phyloP scores from a whole-genome alignment of 2,113 vertebrate species.

The Nicator chloris region DNA sequence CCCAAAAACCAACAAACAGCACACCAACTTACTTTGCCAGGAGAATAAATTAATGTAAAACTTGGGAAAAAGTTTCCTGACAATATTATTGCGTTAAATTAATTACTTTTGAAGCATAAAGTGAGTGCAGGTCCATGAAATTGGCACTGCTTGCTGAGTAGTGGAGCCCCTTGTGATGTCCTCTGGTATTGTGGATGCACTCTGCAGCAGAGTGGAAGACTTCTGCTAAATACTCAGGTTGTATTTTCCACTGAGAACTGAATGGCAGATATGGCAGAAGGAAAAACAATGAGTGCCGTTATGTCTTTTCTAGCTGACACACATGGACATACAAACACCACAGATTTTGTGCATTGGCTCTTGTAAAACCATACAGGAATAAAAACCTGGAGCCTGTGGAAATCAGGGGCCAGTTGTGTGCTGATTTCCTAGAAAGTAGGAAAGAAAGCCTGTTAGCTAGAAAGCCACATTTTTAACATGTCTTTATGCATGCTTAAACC shows the following conservation, averaged over 20 bases:
- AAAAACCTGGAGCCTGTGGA: neutral
- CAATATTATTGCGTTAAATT: neutral
- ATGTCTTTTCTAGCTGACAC: neutral
- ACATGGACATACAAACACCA: fast-evolving
- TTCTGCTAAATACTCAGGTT: neutral
- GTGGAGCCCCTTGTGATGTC: neutral
- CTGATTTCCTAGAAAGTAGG: neutral
- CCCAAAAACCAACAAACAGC: neutral
- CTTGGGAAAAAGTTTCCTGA: neutral
- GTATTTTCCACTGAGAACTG: neutral
- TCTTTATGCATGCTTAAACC: neutral
- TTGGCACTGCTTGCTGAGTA: fast-evolving
- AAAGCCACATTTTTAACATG: neutral
- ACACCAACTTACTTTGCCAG: neutral
- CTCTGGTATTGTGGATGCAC: neutral
- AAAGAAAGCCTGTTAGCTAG: neutral
- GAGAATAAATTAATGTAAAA: neutral
- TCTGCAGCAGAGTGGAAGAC: neutral
- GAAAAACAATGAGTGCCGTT: neutral
- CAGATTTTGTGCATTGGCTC: neutral
- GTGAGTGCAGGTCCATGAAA: neutral
- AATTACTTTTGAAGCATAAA: neutral
- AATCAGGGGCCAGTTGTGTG: neutral
- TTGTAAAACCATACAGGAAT: neutral
- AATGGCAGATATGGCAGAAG: neutral